Base-by-base conservation (phyloP, 1,140 invertebrate genomes). In the Hycleus cichorii region DNA sequence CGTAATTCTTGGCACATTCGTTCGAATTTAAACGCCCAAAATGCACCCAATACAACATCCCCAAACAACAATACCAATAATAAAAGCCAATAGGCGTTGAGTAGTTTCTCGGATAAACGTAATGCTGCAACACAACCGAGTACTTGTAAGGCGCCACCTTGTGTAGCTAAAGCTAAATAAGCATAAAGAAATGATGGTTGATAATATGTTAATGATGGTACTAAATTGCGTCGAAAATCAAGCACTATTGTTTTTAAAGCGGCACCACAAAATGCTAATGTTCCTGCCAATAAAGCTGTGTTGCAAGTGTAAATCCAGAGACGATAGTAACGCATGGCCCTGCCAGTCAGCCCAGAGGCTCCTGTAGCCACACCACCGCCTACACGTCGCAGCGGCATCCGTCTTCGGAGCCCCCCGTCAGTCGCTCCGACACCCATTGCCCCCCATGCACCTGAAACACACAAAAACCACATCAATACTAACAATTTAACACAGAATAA, bases 231-330 rank as follows among this genome's bases (percentile, higher is more conserved):
- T 39, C 86, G 76, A 61, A 66, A 69, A 72, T 88, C 85, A 64
- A 85, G 82, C 38, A 86, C 68, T 25, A 90, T 77, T 12, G 88
- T 84, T 65, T 81, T 81, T 42, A 83, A 83, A 51, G 88, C 89
- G 50, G 88, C 87, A 42, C 85, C 83, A 59, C 84, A 83, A 74
- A 93, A 91, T 26, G 89, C 86, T 47, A 92, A 73, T 67, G 89
- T 88, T 70, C 87, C 87, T 58, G 88, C 80, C 72, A 93, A 78
- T 71, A 93, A 80, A 60, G 89, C 89, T 73, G 87, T 84, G 79
- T 93, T 93, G 83, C 89, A 92, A 69, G 89, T 88, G 81, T 93
- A 93, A 72, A 93, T 93, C 90, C 90, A 93, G 69, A 93, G 83
- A 74, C 90, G 86, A 78, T 94, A 94, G 81, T 93, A 93, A 77